Conservation (phyloP, 2,113 vertebrate species). For the Nyctereutes procyonoides region DNA sequence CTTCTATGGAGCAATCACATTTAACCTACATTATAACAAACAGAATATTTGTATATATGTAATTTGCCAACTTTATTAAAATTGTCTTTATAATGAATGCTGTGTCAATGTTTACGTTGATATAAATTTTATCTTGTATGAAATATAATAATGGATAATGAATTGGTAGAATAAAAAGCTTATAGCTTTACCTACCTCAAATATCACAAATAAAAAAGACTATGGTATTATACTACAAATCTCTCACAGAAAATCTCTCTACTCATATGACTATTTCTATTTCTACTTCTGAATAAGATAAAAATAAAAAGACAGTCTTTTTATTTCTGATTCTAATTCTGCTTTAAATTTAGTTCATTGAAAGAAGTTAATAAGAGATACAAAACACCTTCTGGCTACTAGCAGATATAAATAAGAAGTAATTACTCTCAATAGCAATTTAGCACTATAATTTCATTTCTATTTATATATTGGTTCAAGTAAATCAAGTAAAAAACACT, state of each 20-base stretch:
- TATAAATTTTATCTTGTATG: not conserved
- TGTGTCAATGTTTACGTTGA: not conserved
- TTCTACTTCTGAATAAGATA: not conserved
- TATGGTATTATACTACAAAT: not conserved
- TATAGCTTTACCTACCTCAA: not conserved
- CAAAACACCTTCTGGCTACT: slow-evolving; percentile 5
- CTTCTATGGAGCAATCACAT: not conserved
- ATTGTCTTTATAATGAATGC: not conserved
- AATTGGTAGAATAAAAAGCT: not conserved
- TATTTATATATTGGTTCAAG: not conserved
- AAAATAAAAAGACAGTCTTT: not conserved
- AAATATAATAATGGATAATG: not conserved
- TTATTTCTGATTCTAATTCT: not conserved
- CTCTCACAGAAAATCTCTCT: not conserved
- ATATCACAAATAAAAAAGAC: not conserved
- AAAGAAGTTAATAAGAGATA: not conserved
- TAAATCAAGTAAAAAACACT: not conserved
- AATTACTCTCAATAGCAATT: not conserved
- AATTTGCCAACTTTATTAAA: not conserved
- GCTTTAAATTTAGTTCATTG: not conserved
- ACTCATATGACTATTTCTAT: not conserved
- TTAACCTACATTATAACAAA: slow-evolving; percentile 10
- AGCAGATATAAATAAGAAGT: not conserved
- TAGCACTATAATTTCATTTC: not conserved
- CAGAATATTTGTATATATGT: not conserved